Percentiles rank a stretch among this genome's conserved stretches.
Conservation (phyloP, 2,797 vertebrate genomes). For the Karalla daura region DNA sequence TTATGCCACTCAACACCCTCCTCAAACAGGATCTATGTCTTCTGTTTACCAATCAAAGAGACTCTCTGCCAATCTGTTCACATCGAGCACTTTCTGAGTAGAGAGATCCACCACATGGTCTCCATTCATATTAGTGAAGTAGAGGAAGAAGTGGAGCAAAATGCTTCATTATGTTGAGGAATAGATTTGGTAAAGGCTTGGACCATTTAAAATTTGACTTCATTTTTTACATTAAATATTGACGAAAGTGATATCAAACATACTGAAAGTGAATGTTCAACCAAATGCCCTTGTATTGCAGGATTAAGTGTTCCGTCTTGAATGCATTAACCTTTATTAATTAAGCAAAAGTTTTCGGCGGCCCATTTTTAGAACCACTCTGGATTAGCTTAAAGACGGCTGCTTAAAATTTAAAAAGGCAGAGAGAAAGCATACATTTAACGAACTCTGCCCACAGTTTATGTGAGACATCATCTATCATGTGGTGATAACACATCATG, state of each 20-base stretch:
- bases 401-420: slow-evolving; percentile 47
- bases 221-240: slow-evolving; percentile 60
- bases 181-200: slow-evolving; percentile 1
- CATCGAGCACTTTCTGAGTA: neutral
- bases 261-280: slow-evolving; percentile 49
- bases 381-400: slow-evolving; percentile 46
- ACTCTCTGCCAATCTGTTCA: neutral
- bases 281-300: slow-evolving; percentile 54
- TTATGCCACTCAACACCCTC: no score
- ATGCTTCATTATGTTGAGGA: slow-evolving; percentile 15
- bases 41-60: neutral
- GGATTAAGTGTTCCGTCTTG: slow-evolving; percentile 61
- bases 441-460: slow-evolving; percentile 32
- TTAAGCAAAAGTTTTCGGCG: slow-evolving; percentile 60
- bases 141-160: neutral
- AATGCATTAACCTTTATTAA: slow-evolving; percentile 75
- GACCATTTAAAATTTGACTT: slow-evolving; percentile 26
- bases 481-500: neutral
- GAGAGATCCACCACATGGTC: neutral
- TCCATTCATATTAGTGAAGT: slow-evolving; percentile 2
- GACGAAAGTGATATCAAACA: slow-evolving; percentile 49
- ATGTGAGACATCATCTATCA: slow-evolving; percentile 3
- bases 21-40: no score
- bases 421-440: slow-evolving; percentile 33
- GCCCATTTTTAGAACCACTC: slow-evolving; percentile 68